Base-by-base conservation (phyloP, 2,888 invertebrate species). In the Sceliomorpha sp. region DNA sequence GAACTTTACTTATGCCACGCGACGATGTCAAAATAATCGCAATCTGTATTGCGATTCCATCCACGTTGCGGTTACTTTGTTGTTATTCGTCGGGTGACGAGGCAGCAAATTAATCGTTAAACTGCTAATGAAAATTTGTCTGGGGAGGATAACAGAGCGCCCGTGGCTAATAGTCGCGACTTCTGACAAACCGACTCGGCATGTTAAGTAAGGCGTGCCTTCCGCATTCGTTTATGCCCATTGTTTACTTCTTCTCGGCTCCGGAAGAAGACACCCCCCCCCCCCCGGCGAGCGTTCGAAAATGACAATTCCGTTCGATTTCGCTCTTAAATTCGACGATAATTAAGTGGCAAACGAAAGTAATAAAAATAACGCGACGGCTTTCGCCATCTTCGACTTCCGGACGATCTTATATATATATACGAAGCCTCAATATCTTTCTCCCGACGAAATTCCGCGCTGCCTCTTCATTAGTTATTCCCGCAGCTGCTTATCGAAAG, bases 81-180 rank as follows among this genome's bases (percentile, higher is more conserved):
- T 73, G 29, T 55, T 75, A 70, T 73, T 58, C 31, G 45, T 58
- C 47, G 37, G 20, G 39, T 36, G 71, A 68, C 69, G 72, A 75
- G 76, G 62, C 71, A 64, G 72, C 73, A 79, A 79, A 83, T 81
- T 81, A 83, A 80, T 81, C 75, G 76, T 64, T 74, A 78, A 80
- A 73, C 73, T 75, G 66, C 76, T 72, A 77, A 76, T 62, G 80
- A 78, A 83, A 85, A 85, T 82, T 83, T 80, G 79, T 81, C 81
- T 75, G 78, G 74, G 75, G 79, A 77, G 81, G 78, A 80, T 85
- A 85, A 85, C 85, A 85, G 82, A 77, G 76, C 69, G 55, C 70
- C n/a, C 73, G 75, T 79, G 81, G 84, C 86, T 85, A 85, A 86
- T 85, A 76, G 79, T 83, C 76, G 68, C 71, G 66, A 73, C 74